phyloP scores from a whole-genome alignment of 2,113 vertebrate genomes.

The Syrrhaptes paradoxus region DNA sequence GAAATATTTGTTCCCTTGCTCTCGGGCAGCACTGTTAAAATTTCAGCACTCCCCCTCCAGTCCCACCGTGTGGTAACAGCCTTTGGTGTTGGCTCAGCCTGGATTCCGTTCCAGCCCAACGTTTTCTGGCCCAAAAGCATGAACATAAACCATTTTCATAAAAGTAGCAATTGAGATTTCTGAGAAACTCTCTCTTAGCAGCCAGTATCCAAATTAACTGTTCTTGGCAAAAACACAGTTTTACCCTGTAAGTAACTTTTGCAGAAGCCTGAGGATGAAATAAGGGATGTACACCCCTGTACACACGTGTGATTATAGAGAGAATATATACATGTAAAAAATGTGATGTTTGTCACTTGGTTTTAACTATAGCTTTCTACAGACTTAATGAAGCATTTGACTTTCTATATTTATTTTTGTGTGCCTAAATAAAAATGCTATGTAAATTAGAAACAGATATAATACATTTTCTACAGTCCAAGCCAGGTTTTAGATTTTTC shows the following conservation, averaged over 20 bases:
- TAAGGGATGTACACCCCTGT: not conserved
- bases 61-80: fast-evolving
- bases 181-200: not conserved
- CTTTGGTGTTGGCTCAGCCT: not conserved
- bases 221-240: not conserved
- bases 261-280: not conserved
- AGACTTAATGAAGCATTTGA: slow-evolving; percentile 29
- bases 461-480: slow-evolving; percentile 47
- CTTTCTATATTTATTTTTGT: slow-evolving; percentile 57
- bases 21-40: not conserved
- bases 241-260: not conserved
- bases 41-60: not conserved
- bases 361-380: not conserved
- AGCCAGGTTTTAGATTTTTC: slow-evolving; percentile 46
- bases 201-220: not conserved
- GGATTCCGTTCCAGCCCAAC: not conserved
- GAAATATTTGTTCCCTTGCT: not conserved
- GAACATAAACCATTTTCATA: not conserved
- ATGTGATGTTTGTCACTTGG: not conserved
- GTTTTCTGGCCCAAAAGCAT: not conserved
- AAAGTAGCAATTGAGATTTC: not conserved
- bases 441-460: slow-evolving; percentile 40
- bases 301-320: fast-evolving
- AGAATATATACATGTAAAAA: not conserved
- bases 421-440: slow-evolving; percentile 43